A percentile compares a stretch with the other conserved stretches of the same genome.
Conservation (phyloP, 2,888 invertebrate species). For the Lapara coniferarum region DNA sequence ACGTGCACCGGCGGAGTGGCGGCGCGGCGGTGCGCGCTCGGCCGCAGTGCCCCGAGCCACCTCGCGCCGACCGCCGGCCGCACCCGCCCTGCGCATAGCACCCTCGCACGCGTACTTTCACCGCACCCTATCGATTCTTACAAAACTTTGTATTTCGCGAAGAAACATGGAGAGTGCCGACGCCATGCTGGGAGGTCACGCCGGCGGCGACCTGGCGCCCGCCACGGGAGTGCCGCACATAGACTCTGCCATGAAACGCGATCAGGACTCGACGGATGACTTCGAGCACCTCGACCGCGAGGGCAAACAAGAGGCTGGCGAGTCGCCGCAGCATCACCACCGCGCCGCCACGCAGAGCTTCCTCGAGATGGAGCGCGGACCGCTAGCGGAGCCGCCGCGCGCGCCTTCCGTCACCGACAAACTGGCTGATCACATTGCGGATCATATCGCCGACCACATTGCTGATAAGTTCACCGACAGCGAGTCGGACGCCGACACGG, state of each 20-base stretch:
- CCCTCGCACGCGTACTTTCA: constrained; percentile 42
- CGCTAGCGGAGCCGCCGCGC: constrained; percentile 64
- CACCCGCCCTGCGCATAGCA: constrained; percentile 58
- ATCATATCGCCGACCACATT: constrained; percentile 65
- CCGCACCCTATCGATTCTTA: constrained; percentile 65
- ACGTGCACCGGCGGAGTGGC: constrained; percentile 55
- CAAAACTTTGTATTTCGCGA: constrained; percentile 45
- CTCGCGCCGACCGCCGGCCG: constrained; percentile 70
- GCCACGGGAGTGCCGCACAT: constrained; percentile 36
- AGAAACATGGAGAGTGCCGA: constrained; percentile 68
- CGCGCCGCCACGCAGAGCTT: constrained; percentile 70
- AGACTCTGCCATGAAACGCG: constrained; percentile 74
- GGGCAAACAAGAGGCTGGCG: constrained; percentile 63
- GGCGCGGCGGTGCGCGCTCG: constrained; percentile 52
- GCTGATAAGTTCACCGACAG: constrained; percentile 85
- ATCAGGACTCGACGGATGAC: constrained; percentile 88
- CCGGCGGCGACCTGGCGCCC: constrained; percentile 61
- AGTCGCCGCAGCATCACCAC: constrained; percentile 60
- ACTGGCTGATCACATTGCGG: constrained; percentile 60
- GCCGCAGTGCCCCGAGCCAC: constrained; percentile 62
- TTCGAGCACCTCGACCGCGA: constrained; percentile 89
- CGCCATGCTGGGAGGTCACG: constrained; percentile 64
- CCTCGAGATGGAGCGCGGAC: constrained; percentile 79
- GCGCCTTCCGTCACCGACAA: constrained; percentile 67
- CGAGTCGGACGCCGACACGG: constrained; percentile 81